Base-by-base conservation (phyloP, 2,888 invertebrate genomes). In the Augochlorella aurata region DNA sequence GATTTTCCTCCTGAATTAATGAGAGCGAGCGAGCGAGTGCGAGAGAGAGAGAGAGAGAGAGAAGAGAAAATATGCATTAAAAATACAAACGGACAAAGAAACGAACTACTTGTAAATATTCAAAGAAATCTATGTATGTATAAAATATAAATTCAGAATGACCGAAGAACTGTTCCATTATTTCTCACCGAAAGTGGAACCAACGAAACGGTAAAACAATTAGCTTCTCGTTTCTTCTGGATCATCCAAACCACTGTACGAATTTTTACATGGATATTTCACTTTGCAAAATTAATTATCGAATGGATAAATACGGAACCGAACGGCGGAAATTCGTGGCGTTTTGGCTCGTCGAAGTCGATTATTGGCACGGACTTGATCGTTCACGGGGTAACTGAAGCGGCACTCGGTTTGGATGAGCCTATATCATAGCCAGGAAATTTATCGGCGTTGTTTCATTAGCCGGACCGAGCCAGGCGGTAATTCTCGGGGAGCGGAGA, bases 51-150 rank as follows among this genome's bases (percentile, higher is more conserved):
- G 21, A 66, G 49, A 38, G 49, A 58, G 50, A 71, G 9, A 58
- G 58, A 24, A 24, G 5, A 5, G 38, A 58, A 58, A 47, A 45
- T 18, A 58, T 38, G 63, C 38, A 63, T 63, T 63, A 24, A 54
- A 63, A 50, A 58, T 50, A 58, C 58, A 45, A 69, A 16, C 16
- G 29, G 38, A 68, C 14, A 65, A 58, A 54, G 24, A 67, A 72
- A 74, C 54, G 70, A 83, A 81, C 61, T 83, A 82, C 75, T 74
- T 82, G 79, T 82, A 84, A 69, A 84, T 83, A 84, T 81, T 75
- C 74, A 78, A 81, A 81, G 71, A 78, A 83, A 81, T 79, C 79
- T 80, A 83, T 80, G 83, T 78, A 83, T 79, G 79, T 82, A 82
- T 82, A 79, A 79, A 79, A 74, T 83, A 81, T 77, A 80, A 76